phyloP scores from a whole-genome alignment of 1,140 invertebrate species.

The Oncopodura yosiiana region DNA sequence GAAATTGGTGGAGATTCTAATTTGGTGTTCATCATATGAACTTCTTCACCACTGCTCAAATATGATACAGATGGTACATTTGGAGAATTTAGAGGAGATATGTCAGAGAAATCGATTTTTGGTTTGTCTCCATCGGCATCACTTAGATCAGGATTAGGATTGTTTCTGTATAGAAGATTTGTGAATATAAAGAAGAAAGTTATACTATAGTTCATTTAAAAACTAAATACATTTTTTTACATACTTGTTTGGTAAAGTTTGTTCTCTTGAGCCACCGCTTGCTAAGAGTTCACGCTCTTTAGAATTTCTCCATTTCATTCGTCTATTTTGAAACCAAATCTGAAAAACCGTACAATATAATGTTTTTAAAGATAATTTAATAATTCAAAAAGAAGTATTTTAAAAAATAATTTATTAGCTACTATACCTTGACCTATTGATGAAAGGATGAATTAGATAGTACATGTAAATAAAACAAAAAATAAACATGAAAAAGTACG shows the following conservation, averaged over 20 bases:
- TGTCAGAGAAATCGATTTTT: slow-evolving; percentile 48
- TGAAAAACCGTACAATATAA: no score
- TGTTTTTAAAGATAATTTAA: no score
- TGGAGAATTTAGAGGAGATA: slow-evolving; percentile 41
- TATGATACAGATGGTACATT: slow-evolving; percentile 17
- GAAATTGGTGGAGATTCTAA: slow-evolving; percentile 21
- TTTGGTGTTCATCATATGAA: slow-evolving; percentile 22
- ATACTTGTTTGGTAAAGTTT: slow-evolving; percentile 92
- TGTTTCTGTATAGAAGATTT: no score
- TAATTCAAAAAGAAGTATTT: no score
- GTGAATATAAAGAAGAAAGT: no score
- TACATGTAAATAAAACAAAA: no score
- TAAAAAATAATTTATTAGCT: no score
- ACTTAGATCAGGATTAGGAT: slow-evolving; percentile 88
- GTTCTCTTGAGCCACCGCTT: slow-evolving; percentile 80
- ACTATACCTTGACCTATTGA: no score
- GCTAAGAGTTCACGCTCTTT: slow-evolving; percentile 91
- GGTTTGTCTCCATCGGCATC: slow-evolving; percentile 72
- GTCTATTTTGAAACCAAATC: slow-evolving; percentile 93
- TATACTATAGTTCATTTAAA: no score
- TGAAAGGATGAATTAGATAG: no score
- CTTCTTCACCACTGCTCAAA: slow-evolving; percentile 15
- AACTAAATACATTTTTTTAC: no score
- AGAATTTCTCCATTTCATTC: slow-evolving; percentile 95
- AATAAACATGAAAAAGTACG: no score